Evolutionary conservation across 2,797 vertebrate species (phyloP), one percentile per base, ranked within the genome.

Genomic region (Cossypha caffra): DNA sequence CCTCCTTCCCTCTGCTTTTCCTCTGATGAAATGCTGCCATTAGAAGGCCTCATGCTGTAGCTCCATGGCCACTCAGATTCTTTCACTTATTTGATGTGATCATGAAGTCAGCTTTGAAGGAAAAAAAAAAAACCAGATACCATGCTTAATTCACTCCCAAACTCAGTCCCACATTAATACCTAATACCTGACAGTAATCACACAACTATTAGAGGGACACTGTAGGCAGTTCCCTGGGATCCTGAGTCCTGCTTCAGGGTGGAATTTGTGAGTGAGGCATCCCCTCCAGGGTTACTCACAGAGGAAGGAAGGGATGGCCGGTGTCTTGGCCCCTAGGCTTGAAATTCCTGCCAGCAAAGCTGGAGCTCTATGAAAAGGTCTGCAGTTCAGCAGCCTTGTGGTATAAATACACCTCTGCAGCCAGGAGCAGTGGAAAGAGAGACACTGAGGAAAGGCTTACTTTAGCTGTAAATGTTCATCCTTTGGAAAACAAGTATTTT

Each of bases 401-500:
- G 54, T 89, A 31, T 82, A 83, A 92, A 87, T 72, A 80, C 66
- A 71, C 74, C 54, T 64, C 87, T 64, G 54, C 75, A 88, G 37
- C 55, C 66, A 52, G 92, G 37, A 64, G 64, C 83, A 64, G 66
- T 68, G 58, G 52, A 92, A 87, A 90, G 74, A 68, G 47, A 87
- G 78, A 45, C 67, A 58, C 43, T 7, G 29, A 81, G 50, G 26
- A 35, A 79, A 80, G 57, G 61, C 31, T 96, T 73, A 33, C 77
- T 93, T 86, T 71, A 95, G 82, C 85, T 73, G 43, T 48, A 86
- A 81, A 63, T 63, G 68, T 84, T 84, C 85, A 47, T 75, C 69
- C 77, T 95, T 63, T 62, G 59, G 85, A 95, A 94, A 96, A 84
- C 55, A 95, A 76, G 23, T 80, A n/a, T 66, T 95, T 73, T 52